Percentiles rank a stretch among this genome's conserved stretches.
These are phyloP conservation scores for Martes flavigula DNA, from an alignment of 2,797 vertebrate species.

Conservation along the genomic window DNA sequence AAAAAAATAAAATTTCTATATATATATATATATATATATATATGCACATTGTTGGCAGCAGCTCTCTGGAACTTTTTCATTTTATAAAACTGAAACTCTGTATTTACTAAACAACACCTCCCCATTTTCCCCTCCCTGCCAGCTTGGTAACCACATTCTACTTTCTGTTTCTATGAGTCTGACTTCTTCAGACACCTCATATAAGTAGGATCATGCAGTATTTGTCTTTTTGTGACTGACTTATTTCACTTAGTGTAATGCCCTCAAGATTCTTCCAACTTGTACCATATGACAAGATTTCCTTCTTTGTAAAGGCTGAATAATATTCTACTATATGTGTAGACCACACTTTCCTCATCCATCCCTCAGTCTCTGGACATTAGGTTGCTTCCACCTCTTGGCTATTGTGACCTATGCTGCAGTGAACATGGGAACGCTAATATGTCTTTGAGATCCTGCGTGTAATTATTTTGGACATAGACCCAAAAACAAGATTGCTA, in stretches of 20 bases:
- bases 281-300: not conserved
- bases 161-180: slow-evolving; percentile 58
- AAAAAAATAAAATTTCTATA: not conserved
- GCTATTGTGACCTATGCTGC: not conserved
- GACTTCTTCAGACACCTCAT: not conserved
- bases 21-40: not conserved
- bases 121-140: not conserved
- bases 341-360: not conserved
- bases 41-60: not conserved
- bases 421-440: not conserved
- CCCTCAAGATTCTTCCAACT: not conserved
- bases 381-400: not conserved
- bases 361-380: not conserved
- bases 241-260: not conserved
- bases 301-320: not conserved
- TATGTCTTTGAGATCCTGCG: not conserved
- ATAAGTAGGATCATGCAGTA: not conserved
- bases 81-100: slow-evolving; percentile 32
- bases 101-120: not conserved
- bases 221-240: not conserved
- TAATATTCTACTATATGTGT: not conserved
- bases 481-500: not conserved
- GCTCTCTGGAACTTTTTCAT: not conserved
- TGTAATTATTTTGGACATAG: not conserved
- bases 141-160: slow-evolving; percentile 42